Conservation (phyloP, 2,113 vertebrate species). For the Jacana jacana region DNA sequence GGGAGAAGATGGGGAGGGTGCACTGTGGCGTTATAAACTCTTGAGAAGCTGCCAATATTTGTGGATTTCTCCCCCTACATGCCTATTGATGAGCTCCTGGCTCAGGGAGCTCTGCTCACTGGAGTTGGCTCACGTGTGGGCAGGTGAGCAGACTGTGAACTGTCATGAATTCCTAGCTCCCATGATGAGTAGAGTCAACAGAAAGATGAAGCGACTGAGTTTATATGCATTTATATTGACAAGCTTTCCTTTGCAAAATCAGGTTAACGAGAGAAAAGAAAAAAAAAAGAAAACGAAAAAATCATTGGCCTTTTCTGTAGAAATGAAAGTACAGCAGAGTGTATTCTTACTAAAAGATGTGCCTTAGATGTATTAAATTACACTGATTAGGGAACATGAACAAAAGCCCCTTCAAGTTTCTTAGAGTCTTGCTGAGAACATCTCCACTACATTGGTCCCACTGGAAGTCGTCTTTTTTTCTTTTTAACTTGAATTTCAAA, state of each 20-base stretch:
- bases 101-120: neutral
- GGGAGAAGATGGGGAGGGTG: neutral
- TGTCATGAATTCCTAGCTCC: neutral
- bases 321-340: neutral
- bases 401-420: neutral
- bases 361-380: neutral
- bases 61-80: neutral
- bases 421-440: neutral
- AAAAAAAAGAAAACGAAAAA: neutral
- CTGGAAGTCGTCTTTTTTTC: neutral
- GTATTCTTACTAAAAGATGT: neutral
- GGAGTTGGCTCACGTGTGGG: neutral
- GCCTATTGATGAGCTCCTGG: neutral
- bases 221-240: neutral
- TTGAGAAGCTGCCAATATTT: neutral
- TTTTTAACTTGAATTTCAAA: neutral
- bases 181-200: neutral
- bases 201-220: neutral
- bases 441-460: neutral
- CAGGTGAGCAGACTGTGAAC: neutral
- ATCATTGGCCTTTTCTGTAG: neutral
- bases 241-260: neutral
- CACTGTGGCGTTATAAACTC: neutral
- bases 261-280: neutral
- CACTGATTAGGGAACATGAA: neutral